Conservation (phyloP, 1,140 invertebrate species). For the Glossosoma conforme region DNA sequence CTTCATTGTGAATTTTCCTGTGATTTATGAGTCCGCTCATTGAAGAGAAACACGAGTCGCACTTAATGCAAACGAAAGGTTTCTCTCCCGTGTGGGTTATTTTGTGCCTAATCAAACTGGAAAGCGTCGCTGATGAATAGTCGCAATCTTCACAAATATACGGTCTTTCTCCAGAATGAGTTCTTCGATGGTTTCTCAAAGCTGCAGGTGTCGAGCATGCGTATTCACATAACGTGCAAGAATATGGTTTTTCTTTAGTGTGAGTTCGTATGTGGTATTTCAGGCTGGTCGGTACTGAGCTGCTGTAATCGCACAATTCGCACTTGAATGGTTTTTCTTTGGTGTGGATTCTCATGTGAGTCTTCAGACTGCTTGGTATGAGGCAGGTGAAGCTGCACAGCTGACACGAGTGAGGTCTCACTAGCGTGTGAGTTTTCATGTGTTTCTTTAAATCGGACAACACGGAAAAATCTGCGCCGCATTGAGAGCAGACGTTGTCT, state of each 20-base stretch:
- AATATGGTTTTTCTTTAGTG: conserved; percentile 6
- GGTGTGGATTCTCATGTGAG: conserved; percentile 5
- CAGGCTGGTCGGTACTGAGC: neutral
- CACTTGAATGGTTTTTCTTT: conserved; percentile 7
- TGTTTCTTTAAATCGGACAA: too few species aligned
- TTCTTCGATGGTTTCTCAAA: conserved; percentile 49
- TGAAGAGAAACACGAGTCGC: conserved; percentile 45
- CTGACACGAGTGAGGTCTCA: too few species aligned
- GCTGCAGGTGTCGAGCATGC: too few species aligned
- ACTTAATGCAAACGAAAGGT: conserved; percentile 53
- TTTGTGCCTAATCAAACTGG: conserved; percentile 41
- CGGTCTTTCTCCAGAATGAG: conserved; percentile 50
- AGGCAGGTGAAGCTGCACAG: too few species aligned
- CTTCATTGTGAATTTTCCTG: conserved; percentile 19
- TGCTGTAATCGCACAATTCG: conserved; percentile 3
- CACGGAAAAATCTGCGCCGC: too few species aligned
- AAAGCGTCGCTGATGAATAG: neutral
- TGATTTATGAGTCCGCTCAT: conserved; percentile 29
- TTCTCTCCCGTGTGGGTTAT: conserved; percentile 48
- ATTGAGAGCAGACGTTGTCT: too few species aligned
- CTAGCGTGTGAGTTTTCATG: too few species aligned
- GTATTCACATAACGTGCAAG: conserved; percentile 10
- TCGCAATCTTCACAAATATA: conserved; percentile 46
- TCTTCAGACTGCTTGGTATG: too few species aligned
- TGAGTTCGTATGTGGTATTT: conserved; percentile 7